Evolutionary conservation across 64 coral and sea anemone genomes (phyloP).

Genomic region (Acropora yongei): DNA sequence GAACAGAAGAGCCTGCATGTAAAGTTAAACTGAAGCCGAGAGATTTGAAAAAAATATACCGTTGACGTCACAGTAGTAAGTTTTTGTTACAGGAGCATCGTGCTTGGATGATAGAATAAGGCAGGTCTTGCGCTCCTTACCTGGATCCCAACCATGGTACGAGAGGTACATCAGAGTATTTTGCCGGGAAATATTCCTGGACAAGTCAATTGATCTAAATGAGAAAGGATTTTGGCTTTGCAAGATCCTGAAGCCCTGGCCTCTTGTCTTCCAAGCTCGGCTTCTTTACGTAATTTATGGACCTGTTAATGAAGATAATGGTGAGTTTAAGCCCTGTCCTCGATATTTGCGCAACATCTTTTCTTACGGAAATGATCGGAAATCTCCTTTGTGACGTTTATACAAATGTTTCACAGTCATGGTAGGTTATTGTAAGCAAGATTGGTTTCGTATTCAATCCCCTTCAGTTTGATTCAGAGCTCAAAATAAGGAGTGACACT

Average conservation of each 20-base stretch:
- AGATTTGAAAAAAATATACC: not conserved
- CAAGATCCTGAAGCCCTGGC: slow-evolving; percentile 90
- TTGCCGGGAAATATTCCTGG: slow-evolving; percentile 94
- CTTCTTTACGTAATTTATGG: slow-evolving; percentile 93
- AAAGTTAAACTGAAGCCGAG: not conserved
- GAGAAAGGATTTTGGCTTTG: slow-evolving; percentile 96
- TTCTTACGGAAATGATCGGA: no score
- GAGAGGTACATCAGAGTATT: slow-evolving; percentile 97
- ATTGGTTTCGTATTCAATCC: no score
- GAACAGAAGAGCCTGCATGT: no score
- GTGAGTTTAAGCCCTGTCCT: slow-evolving; percentile 3
- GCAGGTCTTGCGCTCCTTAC: slow-evolving; percentile 75
- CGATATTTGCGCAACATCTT: no score
- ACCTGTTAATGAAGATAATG: slow-evolving; percentile 76
- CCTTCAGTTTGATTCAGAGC: no score
- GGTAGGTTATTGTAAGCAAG: no score
- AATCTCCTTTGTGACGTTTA: no score
- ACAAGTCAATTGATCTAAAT: slow-evolving; percentile 78
- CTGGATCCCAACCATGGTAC: slow-evolving; percentile 93
- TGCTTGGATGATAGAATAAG: slow-evolving; percentile 86
- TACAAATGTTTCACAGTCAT: no score
- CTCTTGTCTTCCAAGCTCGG: slow-evolving; percentile 95
- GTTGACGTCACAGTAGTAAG: not conserved
- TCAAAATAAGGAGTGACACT: no score
- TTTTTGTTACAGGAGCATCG: slow-evolving; percentile 73